Base-by-base conservation (phyloP, 2,888 invertebrate species). In the Anorthoa munda region DNA sequence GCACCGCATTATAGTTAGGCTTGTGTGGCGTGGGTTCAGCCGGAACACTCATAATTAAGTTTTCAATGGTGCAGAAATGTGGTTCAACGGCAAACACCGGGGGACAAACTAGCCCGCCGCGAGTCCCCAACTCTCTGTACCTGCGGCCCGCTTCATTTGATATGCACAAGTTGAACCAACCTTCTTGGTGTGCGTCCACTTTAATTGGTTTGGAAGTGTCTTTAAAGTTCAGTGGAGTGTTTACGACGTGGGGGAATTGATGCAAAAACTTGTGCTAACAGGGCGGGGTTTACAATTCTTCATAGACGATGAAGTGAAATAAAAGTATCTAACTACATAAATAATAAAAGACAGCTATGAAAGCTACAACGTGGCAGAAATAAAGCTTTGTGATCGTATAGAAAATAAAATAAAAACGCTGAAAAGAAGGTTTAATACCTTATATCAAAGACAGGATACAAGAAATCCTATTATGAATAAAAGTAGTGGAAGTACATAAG, bases 51-150 rank as follows among this genome's bases (percentile, higher is more conserved):
- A 89, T 94, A 94, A 94, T 94, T 93, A 92, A 93, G 92, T 94
- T 95, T 94, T 91, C 91, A 91, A 92, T 91, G 89, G 87, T 91
- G 90, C 90, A 89, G 90, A 92, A 93, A 93, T 92, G 92, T 90
- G 93, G 93, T 92, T 93, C 90, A 85, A 88, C 85, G 85, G 90
- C 88, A 92, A 93, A 93, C 91, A 93, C 85, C 77, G 84, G 77
- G 55, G 68, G 66, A 72, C 58, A 69, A 80, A 82, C 79, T 80
- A 74, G 87, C 83, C 86, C 80, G 84, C 84, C 84, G 72, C 77
- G 76, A 85, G 84, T 83, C 78, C 64, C 82, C 76, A 82, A 84
- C 84, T 88, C 78, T 85, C 79, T 83, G 55, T 86, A 86, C 80
- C 86, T 86, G 84, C 80, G 85, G 75, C 78, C 53, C 68, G 76